These are phyloP conservation scores for Cactoblastis cactorum DNA, from an alignment of 2,888 invertebrate species.

Conservation along the genomic window DNA sequence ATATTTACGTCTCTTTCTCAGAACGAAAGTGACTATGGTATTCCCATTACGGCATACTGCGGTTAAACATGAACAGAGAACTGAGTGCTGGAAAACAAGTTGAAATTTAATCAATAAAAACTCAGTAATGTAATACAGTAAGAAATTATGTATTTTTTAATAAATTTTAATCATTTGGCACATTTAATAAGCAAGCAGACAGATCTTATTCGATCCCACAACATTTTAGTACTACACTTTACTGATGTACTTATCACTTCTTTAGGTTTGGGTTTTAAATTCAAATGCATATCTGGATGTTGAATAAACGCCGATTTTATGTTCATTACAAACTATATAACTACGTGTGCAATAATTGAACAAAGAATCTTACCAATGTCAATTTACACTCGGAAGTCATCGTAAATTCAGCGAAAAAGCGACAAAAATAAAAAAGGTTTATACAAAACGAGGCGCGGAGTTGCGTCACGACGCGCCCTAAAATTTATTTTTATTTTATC, in stretches of 20 bases:
- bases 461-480: constrained; percentile 2
- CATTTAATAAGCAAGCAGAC: no score
- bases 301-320: no score
- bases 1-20: constrained; percentile 15
- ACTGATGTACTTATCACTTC: no score
- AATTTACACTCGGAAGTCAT: background rate
- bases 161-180: background rate
- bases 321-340: no score
- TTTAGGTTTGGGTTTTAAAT: no score
- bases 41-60: constrained; percentile 24
- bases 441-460: background rate
- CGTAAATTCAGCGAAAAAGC: constrained; percentile 1
- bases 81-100: background rate
- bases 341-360: no score
- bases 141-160: background rate
- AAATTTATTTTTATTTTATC: constrained; percentile 11
- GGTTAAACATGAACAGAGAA: constrained; percentile 22
- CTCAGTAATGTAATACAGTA: background rate
- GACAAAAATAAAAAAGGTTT: background rate
- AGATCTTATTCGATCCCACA: no score
- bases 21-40: constrained; percentile 25
- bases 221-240: no score
- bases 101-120: background rate
- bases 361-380: background rate
- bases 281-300: no score